These are phyloP conservation scores for Sinohyriopsis cumingii DNA, from an alignment of 2,888 invertebrate genomes.

Conservation along the genomic window DNA sequence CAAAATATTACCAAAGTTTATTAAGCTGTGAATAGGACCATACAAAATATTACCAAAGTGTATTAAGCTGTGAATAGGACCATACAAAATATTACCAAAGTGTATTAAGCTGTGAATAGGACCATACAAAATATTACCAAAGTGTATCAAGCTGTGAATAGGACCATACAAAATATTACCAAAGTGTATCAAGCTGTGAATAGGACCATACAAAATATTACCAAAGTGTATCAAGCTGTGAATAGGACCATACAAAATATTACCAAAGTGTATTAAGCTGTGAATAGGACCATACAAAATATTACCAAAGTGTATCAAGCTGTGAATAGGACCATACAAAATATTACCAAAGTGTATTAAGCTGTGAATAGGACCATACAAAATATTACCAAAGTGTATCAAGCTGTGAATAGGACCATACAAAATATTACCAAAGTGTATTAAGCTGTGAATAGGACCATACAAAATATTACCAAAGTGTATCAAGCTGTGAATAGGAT, in stretches of 20 bases:
- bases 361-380: conserved; percentile 3
- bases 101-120: conserved; percentile 8
- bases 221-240: conserved; percentile 8
- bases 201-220: no score
- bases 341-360: conserved; percentile 3
- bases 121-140: no score
- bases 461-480: not conserved
- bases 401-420: conserved; percentile 6
- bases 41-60: not conserved
- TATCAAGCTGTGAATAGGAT: conserved; percentile 7
- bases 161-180: no score
- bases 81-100: not conserved
- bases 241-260: not conserved
- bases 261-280: conserved; percentile 8
- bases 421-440: not conserved
- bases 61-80: conserved; percentile 7
- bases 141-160: conserved; percentile 12
- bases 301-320: conserved; percentile 5
- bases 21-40: conserved; percentile 6
- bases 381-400: conserved; percentile 1
- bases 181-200: conserved; percentile 12
- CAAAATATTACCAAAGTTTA: not conserved
- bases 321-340: conserved; percentile 1
- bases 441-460: conserved; percentile 6
- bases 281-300: not conserved